Evolutionary conservation across 2,797 vertebrate genomes (phyloP), one percentile per base, ranked within the genome.

Genomic region (Eidolon dupreanum): DNA sequence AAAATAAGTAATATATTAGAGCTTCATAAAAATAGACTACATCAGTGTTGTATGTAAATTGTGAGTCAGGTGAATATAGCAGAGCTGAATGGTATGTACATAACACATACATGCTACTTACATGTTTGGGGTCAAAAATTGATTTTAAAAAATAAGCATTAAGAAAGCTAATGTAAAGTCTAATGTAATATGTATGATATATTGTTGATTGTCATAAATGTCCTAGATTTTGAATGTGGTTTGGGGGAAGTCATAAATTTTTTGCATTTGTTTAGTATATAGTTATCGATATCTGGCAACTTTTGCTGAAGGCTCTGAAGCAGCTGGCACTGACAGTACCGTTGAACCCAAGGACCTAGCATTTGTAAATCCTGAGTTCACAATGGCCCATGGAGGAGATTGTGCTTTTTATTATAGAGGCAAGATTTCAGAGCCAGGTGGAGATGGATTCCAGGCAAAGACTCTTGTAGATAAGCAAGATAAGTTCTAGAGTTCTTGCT

Each of bases 91-190:
- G 19, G 24, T 49, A 11, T 85, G 11, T 28, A 46, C 11, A 24
- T 1, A n/a, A 86, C 6, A 16, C 4, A 36, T 11, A 49, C 3
- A n/a, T 8, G 8, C 4, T 90, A 38, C 65, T 57, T 94, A 61
- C 1, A 55, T 70, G 10, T 38, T 65, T 82, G 31, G 24, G 36
- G 90, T 22, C 16, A 88, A 92, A 92, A 70, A 49, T 31, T 82
- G 19, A 90, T 71, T 70, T 79, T n/a, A 73, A 70, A 84, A 79
- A 12, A 59, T 38, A 78, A 94, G 93, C 94, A 57, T 88, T 68
- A 81, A 96, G 33, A 84, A 74, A 90, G 6, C 16, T 68, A 49
- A 49, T 49, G 6, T 68, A 75, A 65, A 93, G 22, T 74, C 43
- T 93, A 28, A 33, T 81, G 6, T 75, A 81, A 88, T 33, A 75